Base-by-base conservation (phyloP, 2,113 vertebrate genomes). In the Collichthys lucidus region DNA sequence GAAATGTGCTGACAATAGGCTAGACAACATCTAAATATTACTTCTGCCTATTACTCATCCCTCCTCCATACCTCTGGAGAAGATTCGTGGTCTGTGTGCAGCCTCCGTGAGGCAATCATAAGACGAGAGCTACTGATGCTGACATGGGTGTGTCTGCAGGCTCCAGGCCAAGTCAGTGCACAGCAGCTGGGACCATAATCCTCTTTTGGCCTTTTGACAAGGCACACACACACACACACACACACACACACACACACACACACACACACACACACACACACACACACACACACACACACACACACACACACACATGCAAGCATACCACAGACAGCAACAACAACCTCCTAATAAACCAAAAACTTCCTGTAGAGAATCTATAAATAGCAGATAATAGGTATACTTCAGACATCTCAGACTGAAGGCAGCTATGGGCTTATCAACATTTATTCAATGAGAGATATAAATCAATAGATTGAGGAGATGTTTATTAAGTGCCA, bases 171-270 rank as follows among this genome's bases (percentile, higher is more conserved):
- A 90, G 81, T 85, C 83, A 72, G 84, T 73, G 80, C 79, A 86
- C 75, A 90, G 80, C 93, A 94, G 93, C 92, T 94, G 93, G 88
- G 90, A 80, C 86, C 75, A 80, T 88, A 92, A 92, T 92, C 91
- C 89, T 89, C 81, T 59, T 44, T 74, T 89, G 91, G 91, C 90
- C 19, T 79, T 89, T 90, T 80, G 80, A 92, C 86, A 91, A 79
- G 47, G 70, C 42, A 77, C 50, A 72, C 46, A 61, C 56, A 74
- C 50, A 61, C 70, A 64, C 35, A 74, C 47, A 57, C 61, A 79
- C 19, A 59, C 53, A 82, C 40, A 67, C 55, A 57, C 46, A 69
- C 72, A 61, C 35, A 47, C 20, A 59, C 26, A 82, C 35, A 56
- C 65, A 26, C 19, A 53, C 26, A 77, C 31, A 16, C 35, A 61